These are phyloP conservation scores for Arctocebus calabarensis DNA, from an alignment of 2,797 vertebrate species.

Conservation along the genomic window DNA sequence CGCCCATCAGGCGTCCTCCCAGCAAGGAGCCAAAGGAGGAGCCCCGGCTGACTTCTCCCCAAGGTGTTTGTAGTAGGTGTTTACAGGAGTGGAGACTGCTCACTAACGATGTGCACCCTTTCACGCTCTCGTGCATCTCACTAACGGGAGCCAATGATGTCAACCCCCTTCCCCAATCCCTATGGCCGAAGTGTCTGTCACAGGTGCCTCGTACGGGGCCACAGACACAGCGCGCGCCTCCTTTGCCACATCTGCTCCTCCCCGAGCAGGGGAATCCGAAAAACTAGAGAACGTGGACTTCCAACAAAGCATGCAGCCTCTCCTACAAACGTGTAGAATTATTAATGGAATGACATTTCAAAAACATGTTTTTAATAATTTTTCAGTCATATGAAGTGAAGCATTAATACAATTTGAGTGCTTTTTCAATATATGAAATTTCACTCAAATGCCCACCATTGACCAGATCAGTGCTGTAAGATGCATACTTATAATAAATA, in stretches of 20 bases:
- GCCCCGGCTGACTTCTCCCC: too few species aligned
- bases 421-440: not conserved
- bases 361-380: not conserved
- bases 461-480: not conserved
- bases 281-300: not conserved
- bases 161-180: too few species aligned
- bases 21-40: too few species aligned
- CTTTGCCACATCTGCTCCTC: not conserved
- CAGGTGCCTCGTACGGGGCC: too few species aligned
- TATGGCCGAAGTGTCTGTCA: too few species aligned
- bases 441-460: not conserved
- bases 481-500: not conserved
- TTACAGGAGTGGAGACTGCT: too few species aligned
- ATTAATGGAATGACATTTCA: not conserved
- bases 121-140: too few species aligned
- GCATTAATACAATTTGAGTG: not conserved
- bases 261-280: not conserved
- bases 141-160: too few species aligned
- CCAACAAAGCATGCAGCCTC: not conserved
- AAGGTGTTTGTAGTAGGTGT: too few species aligned
- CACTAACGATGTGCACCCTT: too few species aligned
- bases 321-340: not conserved
- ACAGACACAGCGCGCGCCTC: too few species aligned
- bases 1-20: too few species aligned
- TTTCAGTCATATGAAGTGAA: not conserved